Evolutionary conservation across 2,888 invertebrate species (phyloP).

Genomic region (Polymixis lichenea): DNA sequence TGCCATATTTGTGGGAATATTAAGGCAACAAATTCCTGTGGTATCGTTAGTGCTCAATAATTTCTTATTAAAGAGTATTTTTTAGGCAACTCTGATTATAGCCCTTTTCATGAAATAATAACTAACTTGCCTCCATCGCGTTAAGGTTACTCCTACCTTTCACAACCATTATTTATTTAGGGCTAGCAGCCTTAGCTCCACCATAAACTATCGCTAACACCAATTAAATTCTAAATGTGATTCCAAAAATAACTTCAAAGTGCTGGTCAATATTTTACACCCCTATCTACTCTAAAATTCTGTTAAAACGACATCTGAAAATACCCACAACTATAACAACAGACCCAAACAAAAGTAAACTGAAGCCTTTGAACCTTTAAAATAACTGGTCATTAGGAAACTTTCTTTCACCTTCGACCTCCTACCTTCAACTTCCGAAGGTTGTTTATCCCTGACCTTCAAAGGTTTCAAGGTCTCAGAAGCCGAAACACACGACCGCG

Average conservation of each 20-base stretch:
- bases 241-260: constrained; percentile 30
- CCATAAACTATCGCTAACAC: background rate
- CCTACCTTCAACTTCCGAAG: constrained; percentile 43
- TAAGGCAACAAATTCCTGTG: too few relatives aligned
- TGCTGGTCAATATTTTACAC: constrained; percentile 20
- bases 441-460: constrained; percentile 50
- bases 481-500: constrained; percentile 46
- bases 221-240: constrained; percentile 9
- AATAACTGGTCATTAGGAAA: constrained; percentile 10
- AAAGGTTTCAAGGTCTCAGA: constrained; percentile 46
- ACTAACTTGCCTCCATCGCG: background rate
- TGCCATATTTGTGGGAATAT: background rate
- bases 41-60: background rate
- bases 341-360: constrained; percentile 3
- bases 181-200: background rate
- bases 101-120: background rate
- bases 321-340: background rate
- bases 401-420: constrained; percentile 5
- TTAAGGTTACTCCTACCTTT: background rate
- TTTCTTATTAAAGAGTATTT: background rate
- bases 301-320: background rate
- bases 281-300: constrained; percentile 15
- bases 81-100: background rate
- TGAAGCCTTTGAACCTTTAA: constrained; percentile 28
- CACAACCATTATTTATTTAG: constrained; percentile 20